Evolutionary conservation across 2,113 vertebrate species (phyloP).

Genomic region (Microtus oregoni): DNA sequence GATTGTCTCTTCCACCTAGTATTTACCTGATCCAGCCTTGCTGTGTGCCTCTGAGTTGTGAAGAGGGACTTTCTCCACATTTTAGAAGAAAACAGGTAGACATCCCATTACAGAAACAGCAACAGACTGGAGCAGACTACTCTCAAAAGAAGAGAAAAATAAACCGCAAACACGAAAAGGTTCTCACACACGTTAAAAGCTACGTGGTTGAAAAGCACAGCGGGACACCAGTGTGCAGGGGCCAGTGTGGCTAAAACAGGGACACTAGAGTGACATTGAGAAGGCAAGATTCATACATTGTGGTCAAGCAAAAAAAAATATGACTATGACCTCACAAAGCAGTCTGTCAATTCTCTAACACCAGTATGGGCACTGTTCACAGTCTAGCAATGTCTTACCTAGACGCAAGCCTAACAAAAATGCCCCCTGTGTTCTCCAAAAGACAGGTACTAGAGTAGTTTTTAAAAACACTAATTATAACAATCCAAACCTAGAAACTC

Average conservation of each 20-base stretch:
- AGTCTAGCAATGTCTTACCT: background rate
- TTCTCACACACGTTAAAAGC: background rate
- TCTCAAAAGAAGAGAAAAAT: background rate
- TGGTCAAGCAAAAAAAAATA: background rate
- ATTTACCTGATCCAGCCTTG: conserved; percentile 5
- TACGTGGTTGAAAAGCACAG: background rate
- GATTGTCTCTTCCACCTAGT: background rate
- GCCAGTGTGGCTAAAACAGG: background rate
- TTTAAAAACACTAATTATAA: background rate
- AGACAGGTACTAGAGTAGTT: background rate
- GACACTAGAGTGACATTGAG: background rate
- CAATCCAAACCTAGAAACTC: background rate
- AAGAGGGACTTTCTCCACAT: conserved; percentile 1
- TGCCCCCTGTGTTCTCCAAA: background rate
- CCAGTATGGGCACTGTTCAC: background rate
- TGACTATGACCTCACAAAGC: background rate
- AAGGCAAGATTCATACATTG: background rate
- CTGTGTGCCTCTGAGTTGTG: background rate
- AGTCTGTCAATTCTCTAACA: background rate
- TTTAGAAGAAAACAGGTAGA: background rate
- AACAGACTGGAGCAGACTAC: conserved; percentile 16
- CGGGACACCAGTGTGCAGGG: background rate
- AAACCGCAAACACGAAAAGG: background rate
- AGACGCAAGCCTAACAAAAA: background rate
- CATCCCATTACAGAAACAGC: background rate